A percentile compares a stretch with the other conserved stretches of the same genome.
phyloP scores from a whole-genome alignment of 2,797 vertebrate species.

The Bryconaethiops microstoma region DNA sequence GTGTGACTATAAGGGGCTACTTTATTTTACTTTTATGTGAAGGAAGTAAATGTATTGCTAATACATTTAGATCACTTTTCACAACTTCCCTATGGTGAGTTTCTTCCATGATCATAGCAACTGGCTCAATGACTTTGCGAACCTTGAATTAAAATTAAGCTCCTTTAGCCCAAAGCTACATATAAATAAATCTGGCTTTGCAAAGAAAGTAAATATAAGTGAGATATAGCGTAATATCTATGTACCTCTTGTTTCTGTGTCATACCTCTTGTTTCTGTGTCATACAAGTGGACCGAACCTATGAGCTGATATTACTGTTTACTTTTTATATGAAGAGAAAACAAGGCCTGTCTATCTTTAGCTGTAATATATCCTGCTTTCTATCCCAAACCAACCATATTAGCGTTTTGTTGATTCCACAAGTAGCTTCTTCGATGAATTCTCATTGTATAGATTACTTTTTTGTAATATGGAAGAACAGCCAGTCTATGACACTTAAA shows the following conservation, averaged over 20 bases:
- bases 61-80: background rate
- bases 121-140: constrained; percentile 67
- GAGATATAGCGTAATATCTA: constrained; percentile 71
- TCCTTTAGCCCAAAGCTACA: constrained; percentile 74
- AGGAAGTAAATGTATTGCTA: background rate
- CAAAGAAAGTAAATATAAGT: constrained; percentile 61
- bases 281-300: constrained; percentile 6
- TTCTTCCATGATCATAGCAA: constrained; percentile 25
- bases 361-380: background rate
- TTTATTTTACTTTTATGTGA: background rate
- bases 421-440: background rate
- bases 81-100: background rate
- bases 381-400: background rate
- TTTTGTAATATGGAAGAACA: background rate
- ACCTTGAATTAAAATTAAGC: constrained; percentile 73
- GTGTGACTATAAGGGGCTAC: no score
- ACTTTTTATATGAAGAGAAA: background rate
- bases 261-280: constrained; percentile 43
- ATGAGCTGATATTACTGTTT: constrained; percentile 23
- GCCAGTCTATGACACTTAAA: no score
- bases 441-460: constrained; percentile 5
- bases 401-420: background rate
- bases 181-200: constrained; percentile 77
- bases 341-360: background rate
- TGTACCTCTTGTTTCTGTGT: constrained; percentile 44